Evolutionary conservation across 2,797 vertebrate species (phyloP), one percentile per base, ranked within the genome.

Genomic region (Balearica regulorum): DNA sequence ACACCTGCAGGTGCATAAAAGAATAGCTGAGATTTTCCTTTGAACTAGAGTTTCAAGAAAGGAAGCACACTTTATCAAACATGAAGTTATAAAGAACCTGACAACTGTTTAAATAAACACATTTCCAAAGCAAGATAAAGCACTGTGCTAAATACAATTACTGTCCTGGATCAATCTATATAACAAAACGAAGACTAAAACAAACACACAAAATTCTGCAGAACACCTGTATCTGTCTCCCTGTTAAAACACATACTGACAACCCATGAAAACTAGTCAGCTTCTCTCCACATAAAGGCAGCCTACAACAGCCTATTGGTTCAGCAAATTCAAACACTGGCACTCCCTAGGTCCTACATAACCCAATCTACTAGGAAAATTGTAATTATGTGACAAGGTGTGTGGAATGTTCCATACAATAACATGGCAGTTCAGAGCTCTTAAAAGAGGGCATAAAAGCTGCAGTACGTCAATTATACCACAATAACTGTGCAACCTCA

Each of bases 401-500:
- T 61, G 88, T 94, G 83, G 76, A 94, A 97, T 82, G 90, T 76
- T 94, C 91, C 68, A 92, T 85, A 94, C 89, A 96, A 93, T 94
- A 87, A 93, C 91, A 95, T 62, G 78, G 87, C 89, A 94, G 87
- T 66, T 94, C 88, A 76, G 72, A 90, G 73, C 94, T 96, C 87
- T 91, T 90, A 84, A 71, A 93, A 92, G 84, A 93, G 48, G 78
- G 89, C 75, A 92, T 87, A 75, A 97, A 95, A 94, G 95, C 94
- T 79, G 95, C 87, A 83, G 35, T 72, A 95, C 51, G 22, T 96
- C 92, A 96, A 93, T 95, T 96, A 96, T 91, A 93, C 31, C 84
- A 94, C 95, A 96, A 87, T 91, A 96, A 96, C 87, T 73, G 86
- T 86, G 87, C 94, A 95, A 96, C 83, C 90, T 85, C 93, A 90